Base-by-base conservation (phyloP, 2,113 vertebrate genomes). In the Parus major region DNA sequence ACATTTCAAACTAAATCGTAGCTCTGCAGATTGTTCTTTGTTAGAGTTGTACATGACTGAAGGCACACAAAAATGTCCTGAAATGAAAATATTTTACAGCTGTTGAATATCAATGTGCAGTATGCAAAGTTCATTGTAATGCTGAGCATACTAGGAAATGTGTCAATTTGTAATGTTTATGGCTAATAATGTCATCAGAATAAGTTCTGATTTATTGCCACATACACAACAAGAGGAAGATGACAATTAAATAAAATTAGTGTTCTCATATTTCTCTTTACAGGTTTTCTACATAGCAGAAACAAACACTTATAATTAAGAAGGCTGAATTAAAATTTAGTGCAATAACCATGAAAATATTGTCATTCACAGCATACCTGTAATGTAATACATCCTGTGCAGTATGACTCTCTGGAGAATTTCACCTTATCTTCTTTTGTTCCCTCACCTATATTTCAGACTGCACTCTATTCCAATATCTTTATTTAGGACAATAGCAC, bases 1-100 rank as follows among this genome's bases (percentile, higher is more conserved):
- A 86, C 81, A 94, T 89, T 86, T 94, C 47, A 93, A 85, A 95
- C 55, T 77, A 76, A 91, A 96, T 61, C 25, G 59, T 82, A 90
- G 78, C 17, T 73, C 57, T 84, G 9, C 33, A 89, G 56, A 85
- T 89, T 91, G 21, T 35, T 88, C 10, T 82, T 93, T 71, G 63
- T 83, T 89, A 79, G 55, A 82, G 78, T 93, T 95, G 27, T 59
- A 35, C 20, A 49, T 92, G 61, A 93, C 69, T 94, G 85, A 93
- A 86, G 68, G 77, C 50, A 85, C 35, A 87, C 42, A 31, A 84
- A 83, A 88, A 70, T 80, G 14, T 66, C 55, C 47, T 82, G 52
- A 80, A 94, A 96, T 94, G n/a, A 79, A 94, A 78, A 18, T 31
- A 50, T 85, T 90, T 94, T 86, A 90, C 61, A 70, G 35, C 29